These are phyloP conservation scores for Hypanus sabinus DNA, from an alignment of 2,113 vertebrate genomes.

Conservation along the genomic window DNA sequence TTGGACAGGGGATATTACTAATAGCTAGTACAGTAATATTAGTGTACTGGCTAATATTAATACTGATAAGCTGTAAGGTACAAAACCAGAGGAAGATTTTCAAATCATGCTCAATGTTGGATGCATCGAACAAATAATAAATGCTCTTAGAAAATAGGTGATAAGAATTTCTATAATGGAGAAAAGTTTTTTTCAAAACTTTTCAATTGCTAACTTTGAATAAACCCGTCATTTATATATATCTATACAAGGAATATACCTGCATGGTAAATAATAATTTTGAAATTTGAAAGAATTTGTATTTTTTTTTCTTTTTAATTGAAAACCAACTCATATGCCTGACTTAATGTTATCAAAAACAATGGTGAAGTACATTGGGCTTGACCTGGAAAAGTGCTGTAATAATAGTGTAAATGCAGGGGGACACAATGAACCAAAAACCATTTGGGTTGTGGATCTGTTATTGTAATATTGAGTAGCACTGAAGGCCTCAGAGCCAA, in stretches of 20 bases:
- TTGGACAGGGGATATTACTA: neutral
- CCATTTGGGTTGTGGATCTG: no score
- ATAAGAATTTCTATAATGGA: neutral
- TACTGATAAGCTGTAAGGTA: neutral
- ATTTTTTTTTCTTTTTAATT: neutral
- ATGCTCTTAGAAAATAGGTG: neutral
- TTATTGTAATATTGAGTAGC: no score
- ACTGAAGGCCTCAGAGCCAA: no score
- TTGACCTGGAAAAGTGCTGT: no score
- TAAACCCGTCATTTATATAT: neutral
- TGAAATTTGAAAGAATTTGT: neutral
- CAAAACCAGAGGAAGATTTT: neutral
- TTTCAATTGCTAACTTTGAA: neutral
- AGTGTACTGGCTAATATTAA: neutral
- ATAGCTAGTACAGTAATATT: no score
- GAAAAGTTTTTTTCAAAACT: neutral
- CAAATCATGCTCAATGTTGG: neutral
- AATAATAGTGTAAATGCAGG: no score
- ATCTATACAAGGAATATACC: neutral
- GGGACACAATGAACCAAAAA: no score
- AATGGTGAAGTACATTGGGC: neutral
- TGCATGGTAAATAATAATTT: neutral
- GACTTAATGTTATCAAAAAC: neutral
- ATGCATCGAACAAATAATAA: neutral
- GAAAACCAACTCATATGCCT: neutral